Evolutionary conservation across 2,113 vertebrate genomes (phyloP).

Genomic region (Neolamprologus brichardi): DNA sequence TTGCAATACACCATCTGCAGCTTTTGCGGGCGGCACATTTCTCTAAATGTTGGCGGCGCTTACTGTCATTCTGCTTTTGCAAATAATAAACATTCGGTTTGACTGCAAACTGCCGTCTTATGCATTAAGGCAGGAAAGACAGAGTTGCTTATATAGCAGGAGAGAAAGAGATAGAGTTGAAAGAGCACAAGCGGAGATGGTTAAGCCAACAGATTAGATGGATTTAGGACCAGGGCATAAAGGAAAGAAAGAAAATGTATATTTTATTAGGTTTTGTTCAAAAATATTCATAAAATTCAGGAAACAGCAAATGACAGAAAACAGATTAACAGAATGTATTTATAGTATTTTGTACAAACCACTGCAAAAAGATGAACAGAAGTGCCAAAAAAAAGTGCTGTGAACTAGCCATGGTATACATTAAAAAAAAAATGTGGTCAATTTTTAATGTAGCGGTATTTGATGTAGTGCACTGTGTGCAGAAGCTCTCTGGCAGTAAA

Average conservation of each 20-base stretch:
- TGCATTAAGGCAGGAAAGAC: background rate
- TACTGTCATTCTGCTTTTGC: conserved; percentile 16
- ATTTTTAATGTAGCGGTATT: conserved; percentile 46
- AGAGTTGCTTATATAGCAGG: background rate
- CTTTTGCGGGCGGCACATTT: background rate
- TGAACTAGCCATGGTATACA: conserved; percentile 1
- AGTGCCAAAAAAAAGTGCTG: background rate
- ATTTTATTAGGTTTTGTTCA: background rate
- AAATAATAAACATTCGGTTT: conserved; percentile 27
- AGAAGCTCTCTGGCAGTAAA: conserved; percentile 45
- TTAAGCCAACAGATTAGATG: background rate
- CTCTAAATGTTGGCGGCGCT: conserved; percentile 6
- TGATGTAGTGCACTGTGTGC: conserved; percentile 36
- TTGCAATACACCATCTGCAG: conserved; percentile 28
- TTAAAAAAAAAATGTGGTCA: conserved; percentile 32
- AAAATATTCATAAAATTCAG: background rate
- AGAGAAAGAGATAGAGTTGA: background rate
- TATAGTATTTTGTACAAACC: background rate
- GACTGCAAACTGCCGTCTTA: background rate
- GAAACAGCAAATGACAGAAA: background rate
- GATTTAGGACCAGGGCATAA: background rate
- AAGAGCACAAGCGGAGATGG: background rate
- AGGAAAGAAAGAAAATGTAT: background rate
- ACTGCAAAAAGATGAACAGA: background rate
- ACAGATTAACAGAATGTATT: background rate